Evolutionary conservation across 1,140 invertebrate genomes (phyloP).

Genomic region (Drosophila funebris): DNA sequence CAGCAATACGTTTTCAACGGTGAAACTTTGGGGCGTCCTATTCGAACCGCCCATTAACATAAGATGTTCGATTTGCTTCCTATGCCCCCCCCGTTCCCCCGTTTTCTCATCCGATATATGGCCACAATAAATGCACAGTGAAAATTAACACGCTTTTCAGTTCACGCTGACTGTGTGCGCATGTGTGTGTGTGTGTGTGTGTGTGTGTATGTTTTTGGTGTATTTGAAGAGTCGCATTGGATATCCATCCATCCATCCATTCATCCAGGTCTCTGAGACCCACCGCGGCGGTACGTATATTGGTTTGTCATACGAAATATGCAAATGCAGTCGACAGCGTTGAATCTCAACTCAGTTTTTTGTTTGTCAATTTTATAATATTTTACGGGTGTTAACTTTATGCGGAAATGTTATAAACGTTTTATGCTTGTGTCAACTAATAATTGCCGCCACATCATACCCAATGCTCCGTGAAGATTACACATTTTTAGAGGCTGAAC

Average conservation of each 20-base stretch:
- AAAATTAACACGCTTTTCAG: constrained; percentile 82
- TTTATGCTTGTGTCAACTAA: constrained; percentile 75
- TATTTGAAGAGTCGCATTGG: constrained; percentile 26
- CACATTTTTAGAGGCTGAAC: constrained; percentile 23
- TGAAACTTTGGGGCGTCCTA: constrained; percentile 68
- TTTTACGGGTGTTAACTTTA: constrained; percentile 75
- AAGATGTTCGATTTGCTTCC: constrained; percentile 68
- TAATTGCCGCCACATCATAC: constrained; percentile 65
- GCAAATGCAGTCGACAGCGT: constrained; percentile 58
- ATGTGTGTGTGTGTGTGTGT: constrained; percentile 5
- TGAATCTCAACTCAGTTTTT: constrained; percentile 34
- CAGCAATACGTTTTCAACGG: constrained; percentile 65
- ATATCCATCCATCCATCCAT: constrained; percentile 16
- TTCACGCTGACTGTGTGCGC: constrained; percentile 54
- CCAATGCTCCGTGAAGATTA: constrained; percentile 40
- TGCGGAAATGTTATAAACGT: constrained; percentile 72
- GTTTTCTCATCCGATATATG: constrained; percentile 32
- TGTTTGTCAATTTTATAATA: constrained; percentile 71
- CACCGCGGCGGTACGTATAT: constrained; percentile 52
- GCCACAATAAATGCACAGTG: constrained; percentile 77
- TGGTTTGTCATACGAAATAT: constrained; percentile 71
- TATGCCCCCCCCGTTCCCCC: background rate
- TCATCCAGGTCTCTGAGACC: constrained; percentile 43
- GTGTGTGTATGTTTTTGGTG: constrained; percentile 47
- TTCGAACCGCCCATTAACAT: constrained; percentile 69